A percentile compares a stretch with the other conserved stretches of the same genome.
phyloP scores from a whole-genome alignment of 2,113 vertebrate genomes.

The Melierax canorus region DNA sequence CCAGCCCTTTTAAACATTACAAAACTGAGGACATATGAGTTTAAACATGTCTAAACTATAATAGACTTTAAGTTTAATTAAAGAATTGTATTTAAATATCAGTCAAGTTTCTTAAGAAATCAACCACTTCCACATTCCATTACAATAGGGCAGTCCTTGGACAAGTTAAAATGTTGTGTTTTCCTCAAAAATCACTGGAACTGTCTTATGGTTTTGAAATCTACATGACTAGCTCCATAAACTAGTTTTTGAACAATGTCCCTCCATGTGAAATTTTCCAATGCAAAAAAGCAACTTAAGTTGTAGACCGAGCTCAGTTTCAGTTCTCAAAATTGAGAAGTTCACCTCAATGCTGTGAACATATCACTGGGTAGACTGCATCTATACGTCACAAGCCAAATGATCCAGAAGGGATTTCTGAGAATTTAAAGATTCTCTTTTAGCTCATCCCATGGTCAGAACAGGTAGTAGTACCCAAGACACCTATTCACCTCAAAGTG shows the following conservation, averaged over 20 bases:
- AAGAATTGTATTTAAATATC: not conserved
- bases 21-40: not conserved
- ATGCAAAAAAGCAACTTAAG: not conserved
- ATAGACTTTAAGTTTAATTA: not conserved
- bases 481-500: not conserved
- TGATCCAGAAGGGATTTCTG: not conserved
- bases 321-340: not conserved
- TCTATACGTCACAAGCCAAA: not conserved
- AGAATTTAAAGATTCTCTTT: not conserved
- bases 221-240: not conserved
- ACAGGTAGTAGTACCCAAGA: not conserved
- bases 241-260: not conserved
- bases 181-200: not conserved
- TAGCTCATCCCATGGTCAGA: not conserved
- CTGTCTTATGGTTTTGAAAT: not conserved
- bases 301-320: not conserved
- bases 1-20: not conserved
- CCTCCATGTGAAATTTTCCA: not conserved
- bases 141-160: not conserved
- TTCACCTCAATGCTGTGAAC: not conserved
- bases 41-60: not conserved
- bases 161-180: not conserved
- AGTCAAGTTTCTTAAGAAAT: not conserved
- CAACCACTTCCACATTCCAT: not conserved
- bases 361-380: accelerated